A percentile compares a stretch with the other conserved stretches of the same genome.
These are phyloP conservation scores for Theonella swinhoei DNA, from an alignment of 37 sponge, comb jelly and placozoan genomes.

Conservation along the genomic window DNA sequence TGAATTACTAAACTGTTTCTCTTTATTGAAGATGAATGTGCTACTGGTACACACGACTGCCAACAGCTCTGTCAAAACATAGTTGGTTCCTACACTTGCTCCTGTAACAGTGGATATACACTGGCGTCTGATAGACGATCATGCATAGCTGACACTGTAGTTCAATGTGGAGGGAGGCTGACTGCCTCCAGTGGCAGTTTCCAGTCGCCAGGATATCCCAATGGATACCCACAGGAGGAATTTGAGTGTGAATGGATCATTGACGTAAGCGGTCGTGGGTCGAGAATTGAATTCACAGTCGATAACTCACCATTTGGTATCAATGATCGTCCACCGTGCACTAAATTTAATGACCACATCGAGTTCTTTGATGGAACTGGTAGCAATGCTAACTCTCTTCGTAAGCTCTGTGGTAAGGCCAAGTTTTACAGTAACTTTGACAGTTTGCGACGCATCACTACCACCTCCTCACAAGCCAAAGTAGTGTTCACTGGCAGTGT, in stretches of 20 bases:
- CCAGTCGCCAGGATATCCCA: slow-evolving; percentile 39
- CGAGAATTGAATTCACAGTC: neutral
- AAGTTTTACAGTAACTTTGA: neutral
- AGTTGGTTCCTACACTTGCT: slow-evolving; percentile 42
- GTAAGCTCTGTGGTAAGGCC: neutral
- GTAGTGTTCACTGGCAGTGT: neutral
- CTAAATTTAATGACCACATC: neutral
- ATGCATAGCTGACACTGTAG: slow-evolving; percentile 12
- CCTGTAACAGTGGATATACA: slow-evolving; percentile 29
- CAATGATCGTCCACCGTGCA: neutral
- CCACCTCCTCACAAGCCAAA: neutral
- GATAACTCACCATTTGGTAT: neutral
- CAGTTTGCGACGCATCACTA: no score
- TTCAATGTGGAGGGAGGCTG: neutral
- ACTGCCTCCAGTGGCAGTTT: slow-evolving; percentile 23
- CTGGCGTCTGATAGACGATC: neutral
- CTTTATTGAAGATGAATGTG: slow-evolving; percentile 27
- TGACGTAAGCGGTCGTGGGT: neutral
- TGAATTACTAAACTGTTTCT: neutral
- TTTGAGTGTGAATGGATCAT: neutral
- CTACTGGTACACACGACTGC: slow-evolving; percentile 14
- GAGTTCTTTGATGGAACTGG: neutral
- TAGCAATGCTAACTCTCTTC: neutral
- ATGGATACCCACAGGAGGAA: neutral
- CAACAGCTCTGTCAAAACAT: slow-evolving; percentile 31